Percentiles rank a stretch among this genome's conserved stretches.
phyloP scores from a whole-genome alignment of 2,888 invertebrate genomes.

The Heliconius hortense region DNA sequence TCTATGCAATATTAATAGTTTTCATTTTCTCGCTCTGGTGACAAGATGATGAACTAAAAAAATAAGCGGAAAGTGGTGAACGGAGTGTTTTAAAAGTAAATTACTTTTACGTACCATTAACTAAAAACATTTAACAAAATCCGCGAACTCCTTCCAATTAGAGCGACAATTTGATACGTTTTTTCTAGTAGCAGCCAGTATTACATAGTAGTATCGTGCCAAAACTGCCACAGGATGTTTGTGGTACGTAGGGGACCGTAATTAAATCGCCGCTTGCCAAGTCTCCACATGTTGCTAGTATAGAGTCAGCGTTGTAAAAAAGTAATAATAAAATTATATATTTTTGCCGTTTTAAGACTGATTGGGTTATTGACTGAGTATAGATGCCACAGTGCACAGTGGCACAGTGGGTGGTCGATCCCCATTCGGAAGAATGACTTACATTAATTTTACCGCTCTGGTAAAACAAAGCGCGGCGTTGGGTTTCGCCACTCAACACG shows the following conservation, averaged over 20 bases:
- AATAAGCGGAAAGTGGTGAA: background rate
- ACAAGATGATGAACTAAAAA: background rate
- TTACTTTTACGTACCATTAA: background rate
- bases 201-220: slow-evolving; percentile 34
- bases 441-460: background rate
- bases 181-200: slow-evolving; percentile 36
- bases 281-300: slow-evolving; percentile 34
- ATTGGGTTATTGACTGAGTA: background rate
- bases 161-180: slow-evolving; percentile 41
- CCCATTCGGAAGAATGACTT: background rate
- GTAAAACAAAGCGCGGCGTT: background rate
- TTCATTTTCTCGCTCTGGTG: background rate
- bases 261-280: slow-evolving; percentile 47
- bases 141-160: slow-evolving; percentile 44
- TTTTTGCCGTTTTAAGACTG: background rate
- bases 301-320: slow-evolving; percentile 26
- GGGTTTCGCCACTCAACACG: background rate
- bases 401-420: background rate
- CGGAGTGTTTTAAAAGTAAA: background rate
- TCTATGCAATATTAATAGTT: background rate
- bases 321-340: slow-evolving; percentile 2
- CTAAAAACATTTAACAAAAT: background rate
- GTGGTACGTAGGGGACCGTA: slow-evolving; percentile 42
- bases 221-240: slow-evolving; percentile 44
- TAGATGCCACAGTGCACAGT: background rate